Evolutionary conservation across 1,140 invertebrate genomes (phyloP).

Genomic region (Hycleus cichorii): DNA sequence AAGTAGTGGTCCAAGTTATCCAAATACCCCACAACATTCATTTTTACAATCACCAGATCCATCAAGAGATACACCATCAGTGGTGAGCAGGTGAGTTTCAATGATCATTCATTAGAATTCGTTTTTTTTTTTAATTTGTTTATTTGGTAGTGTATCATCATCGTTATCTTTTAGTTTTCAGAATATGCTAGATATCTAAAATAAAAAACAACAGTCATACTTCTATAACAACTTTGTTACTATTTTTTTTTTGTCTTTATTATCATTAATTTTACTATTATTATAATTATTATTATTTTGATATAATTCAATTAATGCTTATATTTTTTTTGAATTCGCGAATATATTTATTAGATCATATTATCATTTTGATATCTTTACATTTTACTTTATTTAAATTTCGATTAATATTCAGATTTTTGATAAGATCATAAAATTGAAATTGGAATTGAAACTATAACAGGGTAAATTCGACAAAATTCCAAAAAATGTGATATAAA

Average conservation of each 20-base stretch:
- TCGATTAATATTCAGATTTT: not conserved
- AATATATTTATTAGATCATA: not conserved
- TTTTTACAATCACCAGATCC: slow-evolving; percentile 61
- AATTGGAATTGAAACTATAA: too few relatives aligned
- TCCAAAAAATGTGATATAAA: too few relatives aligned
- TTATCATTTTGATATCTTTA: not conserved
- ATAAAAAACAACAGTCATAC: not conserved
- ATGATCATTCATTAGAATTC: slow-evolving; percentile 2
- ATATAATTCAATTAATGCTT: not conserved
- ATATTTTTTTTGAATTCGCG: not conserved
- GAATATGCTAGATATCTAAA: slow-evolving; percentile 36
- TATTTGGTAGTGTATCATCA: not conserved
- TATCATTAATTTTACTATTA: not conserved
- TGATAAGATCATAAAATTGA: not conserved
- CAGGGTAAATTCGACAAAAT: too few relatives aligned
- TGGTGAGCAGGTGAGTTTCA: slow-evolving; percentile 51
- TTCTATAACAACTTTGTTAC: not conserved
- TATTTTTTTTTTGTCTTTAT: not conserved
- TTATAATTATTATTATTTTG: not conserved
- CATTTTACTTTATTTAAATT: too few relatives aligned
- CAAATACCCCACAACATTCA: slow-evolving; percentile 56
- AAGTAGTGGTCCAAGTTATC: slow-evolving; percentile 50
- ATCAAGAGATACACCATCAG: slow-evolving; percentile 61
- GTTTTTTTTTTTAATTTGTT: not conserved
- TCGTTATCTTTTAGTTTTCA: slow-evolving; percentile 30